A percentile compares a stretch with the other conserved stretches of the same genome.
These are phyloP conservation scores for Sardina pilchardus DNA, from an alignment of 2,113 vertebrate species.

Conservation along the genomic window DNA sequence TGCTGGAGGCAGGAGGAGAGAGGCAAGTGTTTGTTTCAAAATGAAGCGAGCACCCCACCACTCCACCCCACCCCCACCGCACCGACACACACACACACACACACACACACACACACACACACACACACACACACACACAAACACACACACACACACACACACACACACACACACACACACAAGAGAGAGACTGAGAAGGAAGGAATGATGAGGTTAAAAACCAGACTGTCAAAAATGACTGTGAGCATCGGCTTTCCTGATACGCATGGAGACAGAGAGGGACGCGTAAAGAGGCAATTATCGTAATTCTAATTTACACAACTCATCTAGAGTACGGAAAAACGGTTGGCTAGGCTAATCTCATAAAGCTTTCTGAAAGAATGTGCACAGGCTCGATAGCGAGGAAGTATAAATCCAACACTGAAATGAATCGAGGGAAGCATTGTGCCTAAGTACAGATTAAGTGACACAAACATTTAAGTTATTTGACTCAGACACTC, in stretches of 20 bases:
- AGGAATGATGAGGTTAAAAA: constrained; percentile 26
- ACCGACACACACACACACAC: no score
- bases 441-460: background rate
- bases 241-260: constrained; percentile 13
- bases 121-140: no score
- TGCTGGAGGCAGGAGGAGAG: constrained; percentile 19
- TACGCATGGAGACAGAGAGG: background rate
- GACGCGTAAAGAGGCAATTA: constrained; percentile 1
- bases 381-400: background rate
- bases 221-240: constrained; percentile 16
- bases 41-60: background rate
- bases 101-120: no score
- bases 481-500: background rate
- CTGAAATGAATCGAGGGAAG: background rate
- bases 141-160: no score
- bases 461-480: background rate
- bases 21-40: constrained; percentile 40
- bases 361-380: background rate
- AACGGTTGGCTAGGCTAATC: background rate
- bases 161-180: no score
- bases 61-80: no score
- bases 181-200: background rate
- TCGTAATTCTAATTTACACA: constrained; percentile 11
- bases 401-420: background rate
- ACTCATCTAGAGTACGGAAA: background rate